A percentile compares a stretch with the other conserved stretches of the same genome.
Conservation (phyloP, 2,888 invertebrate genomes). For the Agonopterix heracliana region DNA sequence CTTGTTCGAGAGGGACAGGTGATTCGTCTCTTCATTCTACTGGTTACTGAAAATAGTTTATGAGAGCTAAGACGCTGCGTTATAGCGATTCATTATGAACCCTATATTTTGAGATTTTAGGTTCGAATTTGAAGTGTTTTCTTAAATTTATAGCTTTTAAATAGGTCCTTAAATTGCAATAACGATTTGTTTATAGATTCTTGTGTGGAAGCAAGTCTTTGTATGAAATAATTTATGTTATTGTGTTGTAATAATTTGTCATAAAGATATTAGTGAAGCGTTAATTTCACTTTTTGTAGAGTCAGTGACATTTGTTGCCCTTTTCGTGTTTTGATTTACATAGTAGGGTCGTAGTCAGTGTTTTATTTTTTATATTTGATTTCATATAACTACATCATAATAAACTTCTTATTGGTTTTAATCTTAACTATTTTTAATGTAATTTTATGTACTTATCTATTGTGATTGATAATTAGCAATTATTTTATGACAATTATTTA, state of each 20-base stretch:
- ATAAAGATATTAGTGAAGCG: slow-evolving; percentile 6
- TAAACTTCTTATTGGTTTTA: too few species aligned
- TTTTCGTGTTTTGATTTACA: too few species aligned
- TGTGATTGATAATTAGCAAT: too few species aligned
- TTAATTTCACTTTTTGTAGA: slow-evolving; percentile 3
- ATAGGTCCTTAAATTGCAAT: slow-evolving; percentile 75
- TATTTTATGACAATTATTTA: too few species aligned
- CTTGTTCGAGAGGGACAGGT: slow-evolving; percentile 33
- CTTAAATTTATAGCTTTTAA: slow-evolving; percentile 68
- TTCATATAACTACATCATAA: too few species aligned
- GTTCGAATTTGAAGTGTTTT: slow-evolving; percentile 23
- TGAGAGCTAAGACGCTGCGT: slow-evolving; percentile 45
- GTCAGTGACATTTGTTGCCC: too few species aligned
- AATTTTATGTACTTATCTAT: too few species aligned
- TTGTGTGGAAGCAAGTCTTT: slow-evolving; percentile 40
- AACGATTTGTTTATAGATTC: slow-evolving; percentile 72
- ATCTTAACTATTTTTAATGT: too few species aligned
- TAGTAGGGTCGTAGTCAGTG: too few species aligned
- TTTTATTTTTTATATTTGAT: too few species aligned
- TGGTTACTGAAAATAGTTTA: slow-evolving; percentile 71
- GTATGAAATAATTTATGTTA: slow-evolving; percentile 49
- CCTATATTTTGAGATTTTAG: slow-evolving; percentile 22
- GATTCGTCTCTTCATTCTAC: slow-evolving; percentile 55
- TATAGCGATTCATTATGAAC: slow-evolving; percentile 27
- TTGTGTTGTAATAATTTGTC: slow-evolving; percentile 20